Conservation (phyloP, 92 coral and sea anemone genomes). For the Porites evermanni region DNA sequence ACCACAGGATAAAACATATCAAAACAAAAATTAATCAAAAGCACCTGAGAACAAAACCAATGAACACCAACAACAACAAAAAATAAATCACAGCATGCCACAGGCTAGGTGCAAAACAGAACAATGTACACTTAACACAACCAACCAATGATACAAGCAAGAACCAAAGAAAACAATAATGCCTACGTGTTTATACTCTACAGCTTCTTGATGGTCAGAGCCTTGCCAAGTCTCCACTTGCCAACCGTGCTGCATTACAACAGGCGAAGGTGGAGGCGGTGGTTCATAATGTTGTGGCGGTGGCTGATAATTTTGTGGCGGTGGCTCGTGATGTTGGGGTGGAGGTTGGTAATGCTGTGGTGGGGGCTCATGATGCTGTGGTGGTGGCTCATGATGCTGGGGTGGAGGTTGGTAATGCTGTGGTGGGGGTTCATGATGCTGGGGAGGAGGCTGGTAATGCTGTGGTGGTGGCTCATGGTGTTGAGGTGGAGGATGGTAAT, state of each 20-base stretch:
- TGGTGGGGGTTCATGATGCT: not conserved
- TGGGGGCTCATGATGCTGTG: conserved; percentile 18
- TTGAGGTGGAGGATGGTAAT: conserved; percentile 33
- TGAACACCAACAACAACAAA: not conserved
- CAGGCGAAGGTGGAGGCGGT: conserved; percentile 18
- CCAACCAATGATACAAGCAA: not conserved
- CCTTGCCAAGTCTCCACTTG: conserved; percentile 29
- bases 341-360: conserved; percentile 26
- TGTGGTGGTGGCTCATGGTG: conserved; percentile 33
- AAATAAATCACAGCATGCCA: not conserved
- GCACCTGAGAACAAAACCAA: not conserved
- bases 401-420: not conserved
- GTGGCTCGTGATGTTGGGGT: conserved; percentile 16
- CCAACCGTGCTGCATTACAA: conserved; percentile 16
- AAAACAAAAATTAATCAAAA: not conserved
- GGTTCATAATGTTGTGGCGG: conserved; percentile 8
- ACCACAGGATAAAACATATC: not conserved
- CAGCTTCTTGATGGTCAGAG: conserved; percentile 36
- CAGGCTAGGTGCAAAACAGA: not conserved
- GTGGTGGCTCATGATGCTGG: conserved; percentile 8
- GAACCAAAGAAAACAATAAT: conserved; percentile 25
- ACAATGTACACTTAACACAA: not conserved
- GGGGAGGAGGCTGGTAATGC: not conserved
- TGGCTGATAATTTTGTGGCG: not conserved
- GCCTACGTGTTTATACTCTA: conserved; percentile 42